These are phyloP conservation scores for Vannuccia rotundouncinata DNA, from an alignment of 2,888 invertebrate species.

Conservation along the genomic window DNA sequence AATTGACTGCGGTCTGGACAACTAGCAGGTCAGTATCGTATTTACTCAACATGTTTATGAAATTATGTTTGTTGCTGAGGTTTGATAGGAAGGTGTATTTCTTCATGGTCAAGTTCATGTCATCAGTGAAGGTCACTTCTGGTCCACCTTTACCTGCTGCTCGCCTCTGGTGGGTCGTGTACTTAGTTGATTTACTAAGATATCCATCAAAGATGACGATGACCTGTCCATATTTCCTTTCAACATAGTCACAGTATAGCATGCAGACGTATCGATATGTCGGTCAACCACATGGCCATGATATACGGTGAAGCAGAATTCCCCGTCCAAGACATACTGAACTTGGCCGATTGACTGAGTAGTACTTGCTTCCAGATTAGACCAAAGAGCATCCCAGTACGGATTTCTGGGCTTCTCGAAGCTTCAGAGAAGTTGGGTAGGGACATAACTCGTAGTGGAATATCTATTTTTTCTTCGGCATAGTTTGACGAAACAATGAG, in stretches of 20 bases:
- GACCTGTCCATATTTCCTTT: background rate
- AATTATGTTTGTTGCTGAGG: constrained; percentile 43
- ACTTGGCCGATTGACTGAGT: background rate
- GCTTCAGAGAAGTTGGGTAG: background rate
- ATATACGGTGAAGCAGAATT: background rate
- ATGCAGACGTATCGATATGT: background rate
- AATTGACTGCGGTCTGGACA: constrained; percentile 41
- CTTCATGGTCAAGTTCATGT: constrained; percentile 41
- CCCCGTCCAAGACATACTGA: background rate
- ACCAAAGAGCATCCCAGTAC: background rate
- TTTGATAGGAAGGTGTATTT: constrained; percentile 44
- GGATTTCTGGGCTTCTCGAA: background rate
- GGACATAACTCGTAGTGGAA: background rate
- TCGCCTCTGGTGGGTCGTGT: constrained; percentile 27
- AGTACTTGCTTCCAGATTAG: background rate
- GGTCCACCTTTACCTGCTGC: constrained; percentile 35
- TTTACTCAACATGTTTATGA: constrained; percentile 41
- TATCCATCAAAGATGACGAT: constrained; percentile 34
- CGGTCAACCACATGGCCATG: constrained; percentile 7
- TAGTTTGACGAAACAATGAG: background rate
- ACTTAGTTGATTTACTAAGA: constrained; percentile 9
- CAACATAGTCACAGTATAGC: constrained; percentile 13
- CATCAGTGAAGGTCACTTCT: constrained; percentile 41
- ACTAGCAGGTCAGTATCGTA: constrained; percentile 45
- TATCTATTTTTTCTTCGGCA: background rate